Percentiles rank a stretch among this genome's conserved stretches.
Conservation (phyloP, 2,113 vertebrate species). For the Callithrix jacchus region DNA sequence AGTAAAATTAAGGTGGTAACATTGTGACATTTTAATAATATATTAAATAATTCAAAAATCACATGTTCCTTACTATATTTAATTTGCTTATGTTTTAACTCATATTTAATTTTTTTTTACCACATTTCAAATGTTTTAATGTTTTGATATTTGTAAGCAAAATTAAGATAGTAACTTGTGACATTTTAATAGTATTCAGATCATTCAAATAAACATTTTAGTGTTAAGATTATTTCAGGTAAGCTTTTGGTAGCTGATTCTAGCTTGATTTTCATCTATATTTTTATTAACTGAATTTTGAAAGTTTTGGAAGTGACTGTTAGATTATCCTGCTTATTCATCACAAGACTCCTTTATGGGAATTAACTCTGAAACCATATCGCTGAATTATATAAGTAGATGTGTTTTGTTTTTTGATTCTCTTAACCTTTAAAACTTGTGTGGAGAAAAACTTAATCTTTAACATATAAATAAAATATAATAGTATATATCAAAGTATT, state of each 20-base stretch:
- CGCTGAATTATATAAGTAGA: background rate
- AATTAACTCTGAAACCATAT: constrained; percentile 34
- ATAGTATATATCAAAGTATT: background rate
- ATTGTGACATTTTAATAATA: background rate
- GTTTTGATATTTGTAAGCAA: constrained; percentile 9
- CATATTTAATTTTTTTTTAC: background rate
- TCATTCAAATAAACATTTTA: background rate
- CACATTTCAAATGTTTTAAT: constrained; percentile 35
- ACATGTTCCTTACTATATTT: background rate
- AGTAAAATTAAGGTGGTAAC: background rate
- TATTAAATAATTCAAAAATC: background rate
- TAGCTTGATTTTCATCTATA: background rate
- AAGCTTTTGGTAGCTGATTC: constrained; percentile 14
- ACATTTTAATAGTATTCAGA: background rate
- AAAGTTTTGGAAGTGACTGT: constrained; percentile 9
- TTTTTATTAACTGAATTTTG: constrained; percentile 40
- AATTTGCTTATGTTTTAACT: background rate
- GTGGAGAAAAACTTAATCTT: background rate
- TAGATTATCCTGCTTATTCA: background rate
- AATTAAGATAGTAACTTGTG: background rate
- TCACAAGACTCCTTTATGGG: background rate
- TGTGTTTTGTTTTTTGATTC: background rate
- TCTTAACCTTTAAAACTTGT: background rate
- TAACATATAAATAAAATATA: constrained; percentile 1
- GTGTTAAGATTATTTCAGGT: background rate